These are phyloP conservation scores for Thamnaconus septentrionalis DNA, from an alignment of 2,113 vertebrate species.

Conservation along the genomic window DNA sequence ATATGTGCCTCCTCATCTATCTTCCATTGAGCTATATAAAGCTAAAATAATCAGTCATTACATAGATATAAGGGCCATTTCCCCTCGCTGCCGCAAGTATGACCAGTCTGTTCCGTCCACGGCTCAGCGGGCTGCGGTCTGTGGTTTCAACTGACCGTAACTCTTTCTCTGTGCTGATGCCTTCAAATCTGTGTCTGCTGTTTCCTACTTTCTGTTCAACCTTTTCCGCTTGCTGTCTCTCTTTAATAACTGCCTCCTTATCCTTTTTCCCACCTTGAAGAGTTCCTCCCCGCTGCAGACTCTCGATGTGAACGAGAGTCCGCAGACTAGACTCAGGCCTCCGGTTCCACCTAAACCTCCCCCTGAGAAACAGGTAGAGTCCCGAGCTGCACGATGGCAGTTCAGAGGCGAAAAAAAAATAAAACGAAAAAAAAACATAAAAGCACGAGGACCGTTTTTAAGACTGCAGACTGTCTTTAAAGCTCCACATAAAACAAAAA, in stretches of 20 bases:
- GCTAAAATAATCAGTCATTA: too few species aligned
- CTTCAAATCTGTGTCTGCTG: constrained; percentile 22
- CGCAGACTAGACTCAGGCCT: constrained; percentile 74
- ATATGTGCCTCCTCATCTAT: too few species aligned
- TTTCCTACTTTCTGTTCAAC: constrained; percentile 17
- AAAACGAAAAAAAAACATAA: too few species aligned
- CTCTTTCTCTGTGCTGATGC: constrained; percentile 15
- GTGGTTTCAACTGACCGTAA: constrained; percentile 18
- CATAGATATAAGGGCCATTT: background rate
- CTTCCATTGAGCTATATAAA: too few species aligned
- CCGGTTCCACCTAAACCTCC: constrained; percentile 73
- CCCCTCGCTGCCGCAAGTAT: background rate
- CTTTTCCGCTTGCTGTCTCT: constrained; percentile 43
- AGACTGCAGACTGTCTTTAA: too few species aligned
- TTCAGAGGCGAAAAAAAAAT: background rate
- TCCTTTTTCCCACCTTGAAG: constrained; percentile 40
- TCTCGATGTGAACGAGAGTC: constrained; percentile 71
- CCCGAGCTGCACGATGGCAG: background rate
- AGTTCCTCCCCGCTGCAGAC: constrained; percentile 64
- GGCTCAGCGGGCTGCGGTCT: background rate
- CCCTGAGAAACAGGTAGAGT: constrained; percentile 85
- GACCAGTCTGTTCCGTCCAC: background rate
- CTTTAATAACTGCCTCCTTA: constrained; percentile 35
- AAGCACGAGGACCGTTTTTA: too few species aligned
- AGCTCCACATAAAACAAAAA: too few species aligned